Base-by-base conservation (phyloP, 1,140 invertebrate genomes). In the Monomorium pharaonis region DNA sequence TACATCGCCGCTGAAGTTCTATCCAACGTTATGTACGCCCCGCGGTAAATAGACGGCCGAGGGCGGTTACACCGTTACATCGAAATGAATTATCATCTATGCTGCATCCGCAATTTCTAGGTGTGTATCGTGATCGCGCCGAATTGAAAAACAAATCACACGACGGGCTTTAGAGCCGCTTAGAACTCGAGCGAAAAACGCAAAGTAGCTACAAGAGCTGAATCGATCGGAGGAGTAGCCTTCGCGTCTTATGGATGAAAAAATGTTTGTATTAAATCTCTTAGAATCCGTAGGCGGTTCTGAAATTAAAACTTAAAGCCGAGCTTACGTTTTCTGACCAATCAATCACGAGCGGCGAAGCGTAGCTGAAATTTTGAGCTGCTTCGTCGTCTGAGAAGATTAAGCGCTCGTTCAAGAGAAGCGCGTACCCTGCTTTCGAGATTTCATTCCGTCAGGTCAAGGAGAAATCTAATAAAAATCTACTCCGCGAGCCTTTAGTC, bases 1-100 rank as follows among this genome's bases (percentile, higher is more conserved):
- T 84, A 42, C 58, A 76, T 84, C 58, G 81, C 81, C 47, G 33
- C 56, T 81, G 78, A 83, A 72, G 67, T 60, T 83, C 67, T 83
- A 74, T 54, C 47, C 47, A 54, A 44, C 67, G 37, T 83, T 83
- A 83, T 24, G 67, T 74, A 58, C 18, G 67, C 14, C 42, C 37
- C n/a, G 24, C 51, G 51, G 37, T 83, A 83, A 83, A 83, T 83
- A 83, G 67, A 83, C 49, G 51, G 24, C 54, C 78, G 78, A 70
- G 14, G 51, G 51, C 27, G 67, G 42, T 58, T 58, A 37, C 30
- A 44, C 49, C 12, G 49, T 58, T 69, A 80, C 63, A 80, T 33
- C 44, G 78, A 47, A 74, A 83, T 83, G 51, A 83, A 83, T 83
- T 74, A 83, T 83, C 51, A 70, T 81, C 24, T 6, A 24, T 9